Percentiles rank a stretch among this genome's conserved stretches.
Evolutionary conservation across 2,113 vertebrate species (phyloP).

Genomic region (Dicentrarchus labrax): DNA sequence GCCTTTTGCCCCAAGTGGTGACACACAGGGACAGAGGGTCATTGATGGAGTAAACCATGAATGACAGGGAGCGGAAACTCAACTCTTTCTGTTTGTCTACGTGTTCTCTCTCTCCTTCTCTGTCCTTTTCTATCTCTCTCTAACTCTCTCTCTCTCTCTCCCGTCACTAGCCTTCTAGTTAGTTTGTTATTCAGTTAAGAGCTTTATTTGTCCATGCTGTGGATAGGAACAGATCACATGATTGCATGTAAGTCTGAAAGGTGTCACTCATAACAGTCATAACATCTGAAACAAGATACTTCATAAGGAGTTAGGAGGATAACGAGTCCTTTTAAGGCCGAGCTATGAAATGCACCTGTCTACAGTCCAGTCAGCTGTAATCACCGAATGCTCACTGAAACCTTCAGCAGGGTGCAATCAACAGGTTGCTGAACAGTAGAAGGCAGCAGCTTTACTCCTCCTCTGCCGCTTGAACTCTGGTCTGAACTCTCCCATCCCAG

Average conservation of each 20-base stretch:
- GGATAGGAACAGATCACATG: background rate
- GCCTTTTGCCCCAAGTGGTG: constrained; percentile 42
- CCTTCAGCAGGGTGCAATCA: constrained; percentile 13
- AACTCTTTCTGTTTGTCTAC: constrained; percentile 34
- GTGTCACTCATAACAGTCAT: background rate
- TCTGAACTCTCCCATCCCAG: constrained; percentile 45
- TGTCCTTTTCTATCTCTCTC: background rate
- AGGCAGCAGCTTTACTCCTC: background rate
- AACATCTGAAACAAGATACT: background rate
- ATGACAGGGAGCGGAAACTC: constrained; percentile 63
- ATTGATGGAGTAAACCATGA: constrained; percentile 70
- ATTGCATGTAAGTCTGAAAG: background rate
- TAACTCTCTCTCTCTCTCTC: background rate
- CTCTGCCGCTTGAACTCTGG: constrained; percentile 31
- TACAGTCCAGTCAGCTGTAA: constrained; percentile 15
- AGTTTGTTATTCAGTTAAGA: background rate
- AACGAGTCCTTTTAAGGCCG: background rate
- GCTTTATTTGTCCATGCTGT: background rate
- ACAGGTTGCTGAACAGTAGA: constrained; percentile 24
- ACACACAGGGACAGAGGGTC: constrained; percentile 66
- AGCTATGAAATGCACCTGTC: constrained; percentile 9
- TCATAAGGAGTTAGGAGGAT: background rate
- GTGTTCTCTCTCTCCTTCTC: background rate
- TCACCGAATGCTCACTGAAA: background rate
- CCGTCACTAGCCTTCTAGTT: background rate